Evolutionary conservation across 2,888 invertebrate species (phyloP), one percentile per base, ranked within the genome.

Genomic region (Chromoteleia sp.): DNA sequence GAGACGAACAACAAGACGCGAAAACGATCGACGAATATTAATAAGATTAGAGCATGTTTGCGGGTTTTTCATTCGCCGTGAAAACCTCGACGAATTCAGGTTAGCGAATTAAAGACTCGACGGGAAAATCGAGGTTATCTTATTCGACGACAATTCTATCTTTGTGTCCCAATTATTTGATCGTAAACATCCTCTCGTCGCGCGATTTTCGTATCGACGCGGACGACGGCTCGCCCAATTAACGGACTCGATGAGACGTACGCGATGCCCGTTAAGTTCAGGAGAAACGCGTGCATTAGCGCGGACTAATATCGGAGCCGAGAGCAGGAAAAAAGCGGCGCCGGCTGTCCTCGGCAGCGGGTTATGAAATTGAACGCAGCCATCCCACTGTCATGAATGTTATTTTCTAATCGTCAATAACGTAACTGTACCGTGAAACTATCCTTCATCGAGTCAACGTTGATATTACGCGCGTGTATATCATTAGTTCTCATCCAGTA

Each of bases 361-460:
- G 15, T 77, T 61, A 68, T 67, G 68, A 73, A 73, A 73, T 77
- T 75, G 73, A 54, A 71, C 76, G 76, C 75, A 48, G 56, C 56
- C 65, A 56, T 81, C 75, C 58, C 70, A 48, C 81, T 71, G 81
- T 81, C 70, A 68, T 74, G 67, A 77, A 73, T 77, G 74, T 74
- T 70, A 68, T 77, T 81, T 77, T 73, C 73, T 77, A 77, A 77
- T 81, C 81, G 70, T 77, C 77, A 70, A 81, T 76, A 77, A 61
- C 61, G 68, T 70, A 81, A 81, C 81, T 77, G 77, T 81, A 81
- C 81, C 77, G 58, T 77, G 52, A 73, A 81, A 73, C 67, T 77
- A 78, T 78, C 63, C 56, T 63, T 71, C 71, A 71, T 63, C 71
- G 71, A 58, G 50, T 41, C 33, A 45, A 17, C 59, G 61, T 48